Percentiles rank a stretch among this genome's conserved stretches.
These are phyloP conservation scores for Tokudaia muenninki DNA, from an alignment of 2,797 vertebrate genomes.

Conservation along the genomic window DNA sequence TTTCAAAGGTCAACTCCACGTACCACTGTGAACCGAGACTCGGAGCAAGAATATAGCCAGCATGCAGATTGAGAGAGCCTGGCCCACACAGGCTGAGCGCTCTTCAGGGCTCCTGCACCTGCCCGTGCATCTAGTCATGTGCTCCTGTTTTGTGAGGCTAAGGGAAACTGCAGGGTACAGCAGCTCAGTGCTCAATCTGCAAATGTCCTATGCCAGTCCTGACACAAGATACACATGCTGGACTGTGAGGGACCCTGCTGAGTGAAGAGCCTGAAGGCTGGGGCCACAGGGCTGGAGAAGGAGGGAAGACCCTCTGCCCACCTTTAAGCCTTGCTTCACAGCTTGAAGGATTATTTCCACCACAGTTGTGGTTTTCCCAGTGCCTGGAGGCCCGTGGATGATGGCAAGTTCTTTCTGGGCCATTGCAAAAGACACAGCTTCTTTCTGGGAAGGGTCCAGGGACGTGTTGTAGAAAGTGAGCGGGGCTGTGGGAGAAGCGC, in stretches of 20 bases:
- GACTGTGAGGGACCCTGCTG: neutral
- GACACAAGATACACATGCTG: neutral
- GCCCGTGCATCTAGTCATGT: accelerated
- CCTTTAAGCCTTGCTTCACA: conserved; percentile 94
- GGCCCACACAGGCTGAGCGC: accelerated
- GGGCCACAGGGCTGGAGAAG: neutral
- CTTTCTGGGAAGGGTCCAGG: conserved; percentile 95
- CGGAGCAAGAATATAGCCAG: accelerated
- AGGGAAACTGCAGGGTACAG: neutral
- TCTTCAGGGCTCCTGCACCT: neutral
- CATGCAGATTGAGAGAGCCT: neutral
- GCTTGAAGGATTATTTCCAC: conserved; percentile 96
- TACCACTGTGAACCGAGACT: too few species aligned
- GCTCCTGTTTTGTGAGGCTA: accelerated
- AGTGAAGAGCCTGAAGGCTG: too few species aligned
- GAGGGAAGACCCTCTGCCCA: conserved; percentile 69
- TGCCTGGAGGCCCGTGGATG: conserved; percentile 97
- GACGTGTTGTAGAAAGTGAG: conserved; percentile 89
- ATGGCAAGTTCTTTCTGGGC: conserved; percentile 96
- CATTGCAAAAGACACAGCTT: conserved; percentile 94
- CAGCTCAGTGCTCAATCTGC: neutral
- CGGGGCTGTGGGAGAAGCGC: conserved; percentile 85
- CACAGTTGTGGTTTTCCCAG: conserved; percentile 97
- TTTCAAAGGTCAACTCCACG: accelerated
- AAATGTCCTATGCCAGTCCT: neutral